Percentiles rank a stretch among this genome's conserved stretches.
These are phyloP conservation scores for Deladenus siricidicola DNA, from an alignment of 2,888 invertebrate genomes.

Conservation along the genomic window DNA sequence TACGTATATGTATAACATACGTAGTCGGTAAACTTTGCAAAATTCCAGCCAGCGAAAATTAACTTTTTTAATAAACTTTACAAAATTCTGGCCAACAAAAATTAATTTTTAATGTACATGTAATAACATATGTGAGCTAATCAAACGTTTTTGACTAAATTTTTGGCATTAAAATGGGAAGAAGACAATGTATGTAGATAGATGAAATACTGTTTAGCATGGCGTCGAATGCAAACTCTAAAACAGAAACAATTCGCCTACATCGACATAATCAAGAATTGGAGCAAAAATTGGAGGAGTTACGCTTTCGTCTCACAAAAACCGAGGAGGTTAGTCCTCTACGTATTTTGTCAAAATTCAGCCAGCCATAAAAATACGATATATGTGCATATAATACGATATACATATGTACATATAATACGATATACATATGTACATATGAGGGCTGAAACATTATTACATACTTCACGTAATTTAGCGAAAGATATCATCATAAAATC, in stretches of 20 bases:
- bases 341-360: not conserved
- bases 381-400: not conserved
- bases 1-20: not conserved
- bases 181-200: too few species aligned
- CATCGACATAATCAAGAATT: conserved; percentile 16
- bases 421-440: not conserved
- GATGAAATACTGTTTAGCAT: conserved; percentile 1
- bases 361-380: not conserved
- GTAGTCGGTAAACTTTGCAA: not conserved
- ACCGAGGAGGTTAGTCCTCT: conserved; percentile 5
- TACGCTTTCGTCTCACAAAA: conserved; percentile 11
- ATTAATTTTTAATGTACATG: too few species aligned
- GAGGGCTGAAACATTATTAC: not conserved
- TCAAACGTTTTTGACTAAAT: too few species aligned
- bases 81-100: not conserved
- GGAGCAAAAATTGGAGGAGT: conserved; percentile 14
- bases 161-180: too few species aligned
- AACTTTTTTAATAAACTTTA: not conserved
- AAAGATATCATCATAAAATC: not conserved
- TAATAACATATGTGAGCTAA: too few species aligned
- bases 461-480: not conserved
- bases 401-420: not conserved
- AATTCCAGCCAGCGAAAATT: not conserved
- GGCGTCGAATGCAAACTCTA: not conserved
- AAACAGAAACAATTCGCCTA: conserved; percentile 3